Evolutionary conservation across 2,888 invertebrate genomes (phyloP), one percentile per base, ranked within the genome.

Genomic region (Phaedon cochleariae): DNA sequence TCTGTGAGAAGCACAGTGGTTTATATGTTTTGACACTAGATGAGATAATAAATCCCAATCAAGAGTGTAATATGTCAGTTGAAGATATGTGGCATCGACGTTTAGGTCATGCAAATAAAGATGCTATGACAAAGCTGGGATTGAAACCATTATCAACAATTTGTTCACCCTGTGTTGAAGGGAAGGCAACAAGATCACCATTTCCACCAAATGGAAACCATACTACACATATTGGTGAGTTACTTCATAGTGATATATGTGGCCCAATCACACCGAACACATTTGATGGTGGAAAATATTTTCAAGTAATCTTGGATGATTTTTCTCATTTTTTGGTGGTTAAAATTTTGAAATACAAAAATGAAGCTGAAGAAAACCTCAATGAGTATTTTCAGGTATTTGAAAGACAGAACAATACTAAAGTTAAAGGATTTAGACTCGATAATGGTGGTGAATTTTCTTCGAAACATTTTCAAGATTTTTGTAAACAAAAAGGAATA

Each of bases 251-350:
- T 17, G 71, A 69, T 59, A 65, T 74, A 37, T 41, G 61, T 31
- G 73, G 69, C 61, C 70, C n/a, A n/a, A n/a, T n/a, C n/a, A n/a
- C n/a, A n/a, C n/a, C n/a, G n/a, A n/a, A n/a, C n/a, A n/a, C n/a
- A n/a, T n/a, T n/a, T n/a, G n/a, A n/a, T n/a, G n/a, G n/a, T n/a
- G n/a, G n/a, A n/a, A n/a, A n/a, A n/a, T n/a, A n/a, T n/a, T n/a
- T n/a, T n/a, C n/a, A n/a, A n/a, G n/a, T n/a, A n/a, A n/a, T 71
- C 52, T 69, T 71, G n/a, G 69, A 69, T 68, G 67, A 69, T 59
- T 71, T 37, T 48, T 69, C 69, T 48, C 68, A 71, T 66, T 69
- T 68, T 62, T 21, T 61, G 21, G 46, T 65, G n/a, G 59, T 68
- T 1, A 64, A 67, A 59, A 34, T 64, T 31, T 61, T 70, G 22